These are phyloP conservation scores for Agrotis ipsilon DNA, from an alignment of 2,888 invertebrate species.

Conservation along the genomic window DNA sequence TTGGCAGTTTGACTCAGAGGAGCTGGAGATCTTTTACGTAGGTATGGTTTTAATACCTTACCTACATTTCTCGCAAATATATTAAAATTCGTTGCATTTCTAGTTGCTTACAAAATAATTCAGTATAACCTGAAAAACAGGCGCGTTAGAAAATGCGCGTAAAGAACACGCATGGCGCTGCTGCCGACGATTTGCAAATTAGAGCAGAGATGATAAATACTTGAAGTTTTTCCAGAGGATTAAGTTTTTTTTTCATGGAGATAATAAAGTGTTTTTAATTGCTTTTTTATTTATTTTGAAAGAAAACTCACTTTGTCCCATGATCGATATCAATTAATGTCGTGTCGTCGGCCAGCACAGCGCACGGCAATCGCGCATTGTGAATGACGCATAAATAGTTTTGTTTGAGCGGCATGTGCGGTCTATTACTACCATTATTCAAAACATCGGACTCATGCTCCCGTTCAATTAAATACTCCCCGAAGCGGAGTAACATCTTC, in stretches of 20 bases:
- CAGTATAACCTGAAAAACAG: neutral
- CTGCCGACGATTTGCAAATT: too few relatives aligned
- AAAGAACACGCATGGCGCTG: neutral
- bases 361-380: constrained; percentile 46
- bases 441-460: constrained; percentile 86
- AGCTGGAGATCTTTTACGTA: neutral
- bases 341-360: constrained; percentile 41
- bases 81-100: neutral
- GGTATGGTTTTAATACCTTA: neutral
- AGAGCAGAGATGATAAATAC: neutral
- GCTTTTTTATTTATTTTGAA: neutral
- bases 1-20: neutral
- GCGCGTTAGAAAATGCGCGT: neutral
- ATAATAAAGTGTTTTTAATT: neutral
- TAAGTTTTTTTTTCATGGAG: neutral
- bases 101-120: neutral
- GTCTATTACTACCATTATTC: constrained; percentile 84
- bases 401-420: constrained; percentile 79
- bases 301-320: neutral
- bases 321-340: constrained; percentile 49
- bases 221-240: neutral
- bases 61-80: neutral
- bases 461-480: constrained; percentile 84
- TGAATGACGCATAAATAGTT: constrained; percentile 69
- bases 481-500: constrained; percentile 81